A percentile compares a stretch with the other conserved stretches of the same genome.
Evolutionary conservation across 2,888 invertebrate species (phyloP).

Genomic region (Amblyjoppa proteus): DNA sequence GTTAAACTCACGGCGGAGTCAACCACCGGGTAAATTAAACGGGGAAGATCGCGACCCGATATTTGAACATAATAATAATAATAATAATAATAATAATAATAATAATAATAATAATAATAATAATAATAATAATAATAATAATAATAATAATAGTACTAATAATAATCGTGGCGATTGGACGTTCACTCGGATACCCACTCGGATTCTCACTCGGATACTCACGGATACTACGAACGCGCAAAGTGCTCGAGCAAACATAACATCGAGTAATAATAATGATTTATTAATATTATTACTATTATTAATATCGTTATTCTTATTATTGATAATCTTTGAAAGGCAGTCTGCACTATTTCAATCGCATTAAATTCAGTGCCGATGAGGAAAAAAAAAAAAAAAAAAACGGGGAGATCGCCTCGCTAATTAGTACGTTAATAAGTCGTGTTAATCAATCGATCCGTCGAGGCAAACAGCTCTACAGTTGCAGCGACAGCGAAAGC

Average conservation of each 20-base stretch:
- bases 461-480: slow-evolving; percentile 28
- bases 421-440: slow-evolving; percentile 7
- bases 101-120: too few relatives aligned
- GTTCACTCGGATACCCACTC: too few relatives aligned
- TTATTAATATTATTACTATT: neutral
- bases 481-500: slow-evolving; percentile 42
- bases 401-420: neutral
- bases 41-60: neutral
- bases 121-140: too few relatives aligned
- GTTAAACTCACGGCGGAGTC: neutral
- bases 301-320: neutral
- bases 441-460: slow-evolving; percentile 11
- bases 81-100: neutral
- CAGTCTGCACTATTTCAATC: neutral
- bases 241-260: too few relatives aligned
- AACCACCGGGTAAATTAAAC: neutral
- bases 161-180: too few relatives aligned
- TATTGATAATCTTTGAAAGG: neutral
- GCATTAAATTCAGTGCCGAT: neutral
- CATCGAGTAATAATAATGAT: too few relatives aligned
- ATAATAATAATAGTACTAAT: too few relatives aligned
- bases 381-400: neutral
- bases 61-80: neutral
- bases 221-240: too few relatives aligned
- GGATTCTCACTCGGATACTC: too few relatives aligned